Evolutionary conservation across 1,140 invertebrate species (phyloP), one percentile per base, ranked within the genome.

Genomic region (Eufriesea mexicana): DNA sequence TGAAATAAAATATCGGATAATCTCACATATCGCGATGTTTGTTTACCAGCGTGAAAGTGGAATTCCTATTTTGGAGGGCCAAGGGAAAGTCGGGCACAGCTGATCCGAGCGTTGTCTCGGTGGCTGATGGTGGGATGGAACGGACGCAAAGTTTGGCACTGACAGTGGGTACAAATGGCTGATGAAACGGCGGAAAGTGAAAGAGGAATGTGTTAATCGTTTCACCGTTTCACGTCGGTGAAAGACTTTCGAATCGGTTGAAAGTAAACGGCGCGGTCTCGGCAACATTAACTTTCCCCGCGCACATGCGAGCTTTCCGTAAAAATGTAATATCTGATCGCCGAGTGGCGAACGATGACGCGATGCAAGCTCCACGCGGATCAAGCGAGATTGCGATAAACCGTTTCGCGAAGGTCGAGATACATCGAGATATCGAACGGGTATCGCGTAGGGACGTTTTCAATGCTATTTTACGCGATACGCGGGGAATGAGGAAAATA

Each of bases 181-280:
- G 66, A 68, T 25, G 66, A 68, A 47, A 47, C 45, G 47, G 49
- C 20, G 49, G 25, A 72, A 72, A 72, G 70, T 72, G 70, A 54
- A 72, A 59, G 45, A 74, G 55, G 51, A 72, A 54, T 14, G 54
- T 18, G 49, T 61, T 59, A 59, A 74, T 74, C 72, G 72, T 74
- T 74, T 74, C 72, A 74, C 72, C 55, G n/a, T 57, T 57, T 62
- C 57, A 18, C 55, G 47, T 45, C 55, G 55, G 57, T 12, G 72
- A 74, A 74, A 74, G 72, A 25, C 72, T 74, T 74, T 74, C 72
- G 72, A 74, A 72, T 51, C 20, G 49, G 47, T 47, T 61, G 72
- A 74, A 74, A 74, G 72, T 74, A 74, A 74, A 61, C 71, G 35
- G 51, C 28, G 23, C 20, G 16, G 23, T 70, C 45, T 47, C 68